Evolutionary conservation across 2,888 invertebrate species (phyloP).

Genomic region (Yponomeuta sedellus): DNA sequence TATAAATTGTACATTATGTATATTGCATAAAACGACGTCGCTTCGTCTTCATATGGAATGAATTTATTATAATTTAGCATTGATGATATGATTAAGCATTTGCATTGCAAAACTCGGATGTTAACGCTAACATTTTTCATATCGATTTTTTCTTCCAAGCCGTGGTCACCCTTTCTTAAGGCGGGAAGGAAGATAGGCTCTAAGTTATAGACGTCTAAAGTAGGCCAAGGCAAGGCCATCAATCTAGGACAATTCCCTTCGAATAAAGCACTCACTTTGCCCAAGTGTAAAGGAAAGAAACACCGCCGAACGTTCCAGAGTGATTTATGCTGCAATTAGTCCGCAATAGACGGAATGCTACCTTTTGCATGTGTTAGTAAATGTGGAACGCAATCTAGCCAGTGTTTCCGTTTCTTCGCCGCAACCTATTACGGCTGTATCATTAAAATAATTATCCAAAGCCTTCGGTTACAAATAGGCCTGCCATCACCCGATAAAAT

Average conservation of each 20-base stretch:
- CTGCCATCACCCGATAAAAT: constrained; percentile 9
- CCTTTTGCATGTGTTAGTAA: constrained; percentile 11
- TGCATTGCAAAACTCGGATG: neutral
- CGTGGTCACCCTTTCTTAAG: too few relatives aligned
- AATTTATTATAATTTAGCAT: constrained; percentile 4
- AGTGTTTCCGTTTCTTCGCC: constrained; percentile 12
- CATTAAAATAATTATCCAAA: constrained; percentile 18
- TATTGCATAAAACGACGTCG: neutral
- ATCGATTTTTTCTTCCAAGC: too few relatives aligned
- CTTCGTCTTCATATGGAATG: neutral
- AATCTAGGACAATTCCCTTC: neutral
- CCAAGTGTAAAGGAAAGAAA: neutral
- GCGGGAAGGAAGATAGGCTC: neutral
- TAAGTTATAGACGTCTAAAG: neutral
- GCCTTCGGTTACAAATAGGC: constrained; percentile 15
- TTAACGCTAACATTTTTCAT: neutral
- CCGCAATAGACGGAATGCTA: neutral
- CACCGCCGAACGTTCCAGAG: neutral
- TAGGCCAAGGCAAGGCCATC: neutral
- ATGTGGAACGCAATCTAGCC: neutral
- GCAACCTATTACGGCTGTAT: constrained; percentile 15
- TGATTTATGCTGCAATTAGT: neutral
- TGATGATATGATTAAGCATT: neutral
- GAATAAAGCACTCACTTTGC: neutral
- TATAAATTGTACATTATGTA: neutral